Base-by-base conservation (phyloP, 2,113 vertebrate species). In the Sphaerodactylus townsendi region DNA sequence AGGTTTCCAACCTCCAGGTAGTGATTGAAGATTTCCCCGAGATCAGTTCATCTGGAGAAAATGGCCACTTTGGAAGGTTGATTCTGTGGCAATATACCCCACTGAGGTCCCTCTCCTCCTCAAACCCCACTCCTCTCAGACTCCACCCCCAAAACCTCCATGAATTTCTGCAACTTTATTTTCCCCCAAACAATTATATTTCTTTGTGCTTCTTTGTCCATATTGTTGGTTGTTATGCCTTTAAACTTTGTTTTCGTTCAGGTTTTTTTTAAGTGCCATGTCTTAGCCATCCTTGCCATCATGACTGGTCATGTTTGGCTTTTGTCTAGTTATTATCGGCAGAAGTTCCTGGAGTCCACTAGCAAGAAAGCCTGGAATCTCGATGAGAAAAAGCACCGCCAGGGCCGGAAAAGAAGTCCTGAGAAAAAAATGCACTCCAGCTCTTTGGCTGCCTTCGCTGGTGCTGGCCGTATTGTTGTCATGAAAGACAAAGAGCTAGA, bases 251-350 rank as follows among this genome's bases (percentile, higher is more conserved):
- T 23, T 56, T 56, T 56, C 53, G 23, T 56, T 56, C 50, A 56
- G 5, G n/a, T n/a, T 56, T 19, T 37, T 35, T 39, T 39, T 35
- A 71, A 41, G 23, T 15, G 9, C 8, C 33, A 4, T 37, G 33
- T 14, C 17, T 64, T 77, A 78, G 30, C 15, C 39, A 48, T 21
- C 44, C 33, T 79, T 79, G 21, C 15, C 21, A 1, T 19, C 9
- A 41, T 41, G 19, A 14, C 14, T 30, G 25, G n/a, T n/a, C 48
- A 44, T 50, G 44, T 80, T 48, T 25, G 74, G 15, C 79, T 2
- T 17, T 65, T 65, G 17, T 30, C 13, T 86, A 94, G 95, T 77
- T 94, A 94, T 90, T 95, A 93, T 86, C 81, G 19, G 82, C 85
- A 79, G 89, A 93, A 92, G 86, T 92, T 94, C 65, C 79, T 85